A percentile compares a stretch with the other conserved stretches of the same genome.
Conservation (phyloP, 2,888 invertebrate species). For the Octodonta nipae region DNA sequence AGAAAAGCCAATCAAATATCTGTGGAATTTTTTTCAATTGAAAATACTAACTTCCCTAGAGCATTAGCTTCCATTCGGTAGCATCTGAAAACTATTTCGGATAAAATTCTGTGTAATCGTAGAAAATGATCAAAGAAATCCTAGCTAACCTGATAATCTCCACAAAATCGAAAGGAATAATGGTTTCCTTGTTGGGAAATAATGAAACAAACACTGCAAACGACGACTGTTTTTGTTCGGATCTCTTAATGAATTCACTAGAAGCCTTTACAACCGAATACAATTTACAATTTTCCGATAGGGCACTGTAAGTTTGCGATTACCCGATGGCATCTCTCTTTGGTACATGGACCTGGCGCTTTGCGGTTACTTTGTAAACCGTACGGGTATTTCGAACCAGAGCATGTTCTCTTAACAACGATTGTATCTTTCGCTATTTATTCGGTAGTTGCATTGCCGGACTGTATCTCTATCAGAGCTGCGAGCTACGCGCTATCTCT, state of each 20-base stretch:
- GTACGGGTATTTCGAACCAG: constrained; percentile 30
- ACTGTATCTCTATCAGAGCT: constrained; percentile 32
- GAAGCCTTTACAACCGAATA: constrained; percentile 12
- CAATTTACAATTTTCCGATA: constrained; percentile 19
- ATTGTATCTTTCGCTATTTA: constrained; percentile 35
- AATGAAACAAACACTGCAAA: too few relatives aligned
- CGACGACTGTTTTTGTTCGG: too few relatives aligned
- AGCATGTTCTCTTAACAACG: constrained; percentile 32
- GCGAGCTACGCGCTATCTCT: constrained; percentile 33
- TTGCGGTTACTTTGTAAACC: constrained; percentile 21
- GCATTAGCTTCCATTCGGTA: too few relatives aligned
- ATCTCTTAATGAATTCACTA: constrained; percentile 16
- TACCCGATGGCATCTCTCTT: constrained; percentile 14
- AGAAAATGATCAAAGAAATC: too few relatives aligned
- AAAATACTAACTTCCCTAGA: too few relatives aligned
- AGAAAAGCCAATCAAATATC: too few relatives aligned
- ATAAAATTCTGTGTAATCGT: too few relatives aligned
- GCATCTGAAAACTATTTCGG: too few relatives aligned
- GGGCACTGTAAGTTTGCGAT: constrained; percentile 16
- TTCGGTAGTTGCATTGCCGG: constrained; percentile 34
- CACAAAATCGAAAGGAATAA: too few relatives aligned
- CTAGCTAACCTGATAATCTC: too few relatives aligned
- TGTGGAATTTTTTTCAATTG: too few relatives aligned
- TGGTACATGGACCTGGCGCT: constrained; percentile 18
- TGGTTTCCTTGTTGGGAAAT: too few relatives aligned